Evolutionary conservation across 2,113 vertebrate genomes (phyloP), one percentile per base, ranked within the genome.

Genomic region (Brienomyrus brachyistius): DNA sequence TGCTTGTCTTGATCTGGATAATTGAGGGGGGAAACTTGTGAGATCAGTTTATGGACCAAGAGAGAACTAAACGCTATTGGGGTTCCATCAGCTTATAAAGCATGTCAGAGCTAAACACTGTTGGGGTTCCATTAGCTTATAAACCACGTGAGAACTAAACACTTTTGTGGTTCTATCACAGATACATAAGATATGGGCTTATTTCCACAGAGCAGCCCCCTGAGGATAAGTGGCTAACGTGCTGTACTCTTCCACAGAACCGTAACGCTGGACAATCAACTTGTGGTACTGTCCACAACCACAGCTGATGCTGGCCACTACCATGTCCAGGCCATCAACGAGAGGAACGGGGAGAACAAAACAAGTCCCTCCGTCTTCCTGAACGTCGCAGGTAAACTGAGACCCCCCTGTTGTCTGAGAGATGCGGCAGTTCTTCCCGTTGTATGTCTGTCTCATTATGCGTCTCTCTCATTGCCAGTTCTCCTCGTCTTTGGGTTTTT

Each of bases 321-420:
- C 94, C 96, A 98, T 0, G 96, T 93, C 2, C 97, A 98, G 92
- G 98, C 97, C 0, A 97, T 98, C 88, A 99, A 99, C 0, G 97
- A 98, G 91, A 95, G 95, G 92, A 98, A 96, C 0, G 98, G 98
- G 0, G 97, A 99, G 94, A 98, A 96, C 91, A 97, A 95, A 94
- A 98, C 96, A 0, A 97, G 98, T 86, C 95, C 96, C 0, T 94
- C 95, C 19, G 89, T 97, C 87, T 95, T 96, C 88, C 94, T 99
- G 93, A 96, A 93, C 9, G 3, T 98, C 51, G 91, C 96, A 88
- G 91, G 98, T 98, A 95, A 96, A 95, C 95, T 89, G 56, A 59
- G 15, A 35, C 23, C n/a, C 59, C 59, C 59, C 59, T 5, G 59
- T n/a, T 27, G 13, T 17, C 45, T 7, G 23, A n/a, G 19, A 84